Conservation (phyloP, 2,888 invertebrate genomes). For the Amphimallon solstitiale region DNA sequence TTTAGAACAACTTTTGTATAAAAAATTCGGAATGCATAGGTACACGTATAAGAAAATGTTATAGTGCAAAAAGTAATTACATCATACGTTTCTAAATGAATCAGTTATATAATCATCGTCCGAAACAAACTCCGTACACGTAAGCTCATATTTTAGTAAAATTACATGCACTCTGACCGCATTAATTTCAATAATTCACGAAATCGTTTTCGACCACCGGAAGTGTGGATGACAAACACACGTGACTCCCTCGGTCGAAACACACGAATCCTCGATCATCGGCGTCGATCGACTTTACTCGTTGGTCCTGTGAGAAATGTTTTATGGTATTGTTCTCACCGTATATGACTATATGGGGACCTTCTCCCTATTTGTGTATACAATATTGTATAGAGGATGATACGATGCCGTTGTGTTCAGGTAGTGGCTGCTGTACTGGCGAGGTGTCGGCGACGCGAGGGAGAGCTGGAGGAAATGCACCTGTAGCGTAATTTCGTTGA, state of each 20-base stretch:
- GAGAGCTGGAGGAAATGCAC: constrained; percentile 31
- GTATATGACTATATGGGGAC: neutral
- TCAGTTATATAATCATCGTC: too few species aligned
- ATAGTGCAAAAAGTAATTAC: too few species aligned
- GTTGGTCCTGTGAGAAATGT: constrained; percentile 33
- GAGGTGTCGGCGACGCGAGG: neutral
- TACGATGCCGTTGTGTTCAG: too few species aligned
- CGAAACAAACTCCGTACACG: too few species aligned
- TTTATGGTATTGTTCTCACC: constrained; percentile 38
- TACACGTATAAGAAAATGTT: too few species aligned
- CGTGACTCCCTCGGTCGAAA: neutral
- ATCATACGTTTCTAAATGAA: too few species aligned
- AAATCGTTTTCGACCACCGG: neutral
- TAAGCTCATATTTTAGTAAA: too few species aligned
- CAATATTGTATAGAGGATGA: neutral
- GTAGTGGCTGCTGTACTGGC: too few species aligned
- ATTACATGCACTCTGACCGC: neutral
- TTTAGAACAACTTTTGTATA: too few species aligned
- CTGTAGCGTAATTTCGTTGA: constrained; percentile 36
- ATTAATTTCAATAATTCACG: neutral
- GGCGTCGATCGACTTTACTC: constrained; percentile 10
- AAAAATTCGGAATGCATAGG: too few species aligned
- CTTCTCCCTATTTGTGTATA: too few species aligned
- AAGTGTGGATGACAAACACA: constrained; percentile 3
- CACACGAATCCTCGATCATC: neutral